Conservation (phyloP, 2,888 invertebrate genomes). For the Lepidocyrtinus sp. region DNA sequence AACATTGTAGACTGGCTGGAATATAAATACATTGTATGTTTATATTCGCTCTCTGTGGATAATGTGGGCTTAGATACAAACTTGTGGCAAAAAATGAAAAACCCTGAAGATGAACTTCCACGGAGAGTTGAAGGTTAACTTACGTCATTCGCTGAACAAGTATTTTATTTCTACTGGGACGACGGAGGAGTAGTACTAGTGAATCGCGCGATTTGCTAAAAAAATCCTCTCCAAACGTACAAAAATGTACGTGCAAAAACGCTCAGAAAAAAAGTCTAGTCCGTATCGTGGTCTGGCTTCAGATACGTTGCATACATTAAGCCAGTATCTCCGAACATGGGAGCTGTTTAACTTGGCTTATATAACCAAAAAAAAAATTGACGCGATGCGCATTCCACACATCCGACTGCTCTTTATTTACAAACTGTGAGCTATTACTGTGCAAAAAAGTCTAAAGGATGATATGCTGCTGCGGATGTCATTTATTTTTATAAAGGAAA, state of each 20-base stretch:
- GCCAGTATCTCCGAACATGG: background rate
- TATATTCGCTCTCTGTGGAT: background rate
- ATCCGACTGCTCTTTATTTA: background rate
- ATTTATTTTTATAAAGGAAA: too few species aligned
- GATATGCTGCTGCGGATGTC: too few species aligned
- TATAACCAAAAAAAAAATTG: background rate
- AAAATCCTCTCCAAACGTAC: background rate
- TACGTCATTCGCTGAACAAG: slow-evolving; percentile 51
- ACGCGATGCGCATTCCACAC: background rate
- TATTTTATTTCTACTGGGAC: background rate
- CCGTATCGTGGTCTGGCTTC: too few species aligned
- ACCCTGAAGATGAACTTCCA: slow-evolving; percentile 60
- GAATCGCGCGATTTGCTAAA: background rate
- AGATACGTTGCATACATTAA: too few species aligned
- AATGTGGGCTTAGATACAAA: background rate
- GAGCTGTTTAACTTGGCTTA: background rate
- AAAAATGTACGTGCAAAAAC: background rate
- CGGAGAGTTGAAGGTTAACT: slow-evolving; percentile 62
- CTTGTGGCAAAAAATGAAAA: slow-evolving; percentile 18
- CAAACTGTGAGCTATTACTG: too few species aligned
- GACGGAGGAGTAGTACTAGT: background rate
- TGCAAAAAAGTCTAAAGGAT: too few species aligned
- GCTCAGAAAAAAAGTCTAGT: too few species aligned
- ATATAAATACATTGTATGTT: background rate
- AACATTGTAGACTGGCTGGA: background rate